These are phyloP conservation scores for Epinephelus fuscoguttatus DNA, from an alignment of 2,113 vertebrate species.

Conservation along the genomic window DNA sequence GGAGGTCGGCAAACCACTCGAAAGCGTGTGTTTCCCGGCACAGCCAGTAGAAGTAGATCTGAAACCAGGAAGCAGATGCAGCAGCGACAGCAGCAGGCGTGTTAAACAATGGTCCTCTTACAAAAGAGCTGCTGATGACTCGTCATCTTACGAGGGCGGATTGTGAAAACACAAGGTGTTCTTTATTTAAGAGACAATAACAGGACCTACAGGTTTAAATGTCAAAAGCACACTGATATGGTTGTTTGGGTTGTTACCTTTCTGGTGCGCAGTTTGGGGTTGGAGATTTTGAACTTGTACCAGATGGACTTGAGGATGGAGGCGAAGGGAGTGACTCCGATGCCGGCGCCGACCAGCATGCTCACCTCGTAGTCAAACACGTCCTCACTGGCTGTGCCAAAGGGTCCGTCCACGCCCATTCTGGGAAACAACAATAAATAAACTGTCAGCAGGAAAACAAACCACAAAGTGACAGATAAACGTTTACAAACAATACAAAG, in stretches of 20 bases:
- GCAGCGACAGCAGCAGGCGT: too few species aligned
- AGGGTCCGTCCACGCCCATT: slow-evolving; percentile 92
- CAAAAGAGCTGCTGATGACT: slow-evolving; percentile 9
- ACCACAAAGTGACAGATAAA: background rate
- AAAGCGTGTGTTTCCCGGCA: slow-evolving; percentile 93
- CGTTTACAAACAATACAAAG: background rate
- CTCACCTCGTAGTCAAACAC: slow-evolving; percentile 94
- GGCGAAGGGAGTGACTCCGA: slow-evolving; percentile 93
- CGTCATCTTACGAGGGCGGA: background rate
- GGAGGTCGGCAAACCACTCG: slow-evolving; percentile 92
- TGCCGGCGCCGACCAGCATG: slow-evolving; percentile 93
- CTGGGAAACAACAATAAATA: slow-evolving; percentile 68
- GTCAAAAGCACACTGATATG: background rate
- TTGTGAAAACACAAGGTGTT: slow-evolving; percentile 13
- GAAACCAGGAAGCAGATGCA: slow-evolving; percentile 60
- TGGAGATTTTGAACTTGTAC: slow-evolving; percentile 91
- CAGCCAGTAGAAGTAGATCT: slow-evolving; percentile 98
- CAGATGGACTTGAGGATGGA: slow-evolving; percentile 95
- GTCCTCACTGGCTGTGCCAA: slow-evolving; percentile 93
- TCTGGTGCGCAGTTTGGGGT: slow-evolving; percentile 89
- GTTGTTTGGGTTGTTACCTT: slow-evolving; percentile 79
- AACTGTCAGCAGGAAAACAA: background rate
- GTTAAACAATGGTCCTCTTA: slow-evolving; percentile 40
- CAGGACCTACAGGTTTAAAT: background rate
- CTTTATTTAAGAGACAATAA: slow-evolving; percentile 26